phyloP scores from a whole-genome alignment of 2,113 vertebrate species.

The Aldabrachelys gigantea region DNA sequence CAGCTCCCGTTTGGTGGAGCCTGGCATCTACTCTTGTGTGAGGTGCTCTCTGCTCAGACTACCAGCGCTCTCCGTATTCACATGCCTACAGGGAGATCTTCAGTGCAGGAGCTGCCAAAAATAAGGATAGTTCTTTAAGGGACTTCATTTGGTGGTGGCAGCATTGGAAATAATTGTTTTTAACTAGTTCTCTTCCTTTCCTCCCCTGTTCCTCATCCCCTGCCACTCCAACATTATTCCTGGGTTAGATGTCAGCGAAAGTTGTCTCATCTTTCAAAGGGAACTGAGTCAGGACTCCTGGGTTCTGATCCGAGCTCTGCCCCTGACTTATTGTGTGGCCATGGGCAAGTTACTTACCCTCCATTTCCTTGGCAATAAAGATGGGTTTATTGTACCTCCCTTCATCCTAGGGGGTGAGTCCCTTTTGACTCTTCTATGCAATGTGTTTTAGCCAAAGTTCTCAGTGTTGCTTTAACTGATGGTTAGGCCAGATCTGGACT shows the following conservation, averaged over 20 bases:
- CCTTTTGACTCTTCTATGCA: slow-evolving; percentile 6
- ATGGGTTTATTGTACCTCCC: slow-evolving; percentile 44
- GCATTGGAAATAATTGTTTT: background rate
- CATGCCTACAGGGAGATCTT: background rate
- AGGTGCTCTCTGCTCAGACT: background rate
- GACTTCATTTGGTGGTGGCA: background rate
- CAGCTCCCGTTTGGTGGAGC: background rate
- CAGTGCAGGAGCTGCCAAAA: background rate
- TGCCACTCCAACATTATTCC: background rate
- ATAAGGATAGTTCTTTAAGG: background rate
- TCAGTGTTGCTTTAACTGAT: slow-evolving; percentile 33
- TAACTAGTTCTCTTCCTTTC: background rate
- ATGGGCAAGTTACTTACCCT: slow-evolving; percentile 17
- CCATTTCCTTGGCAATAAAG: slow-evolving; percentile 44
- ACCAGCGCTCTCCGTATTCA: rapidly evolving
- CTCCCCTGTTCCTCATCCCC: background rate
- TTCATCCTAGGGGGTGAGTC: background rate
- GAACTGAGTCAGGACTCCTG: background rate
- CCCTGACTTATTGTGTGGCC: background rate
- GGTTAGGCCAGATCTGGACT: background rate
- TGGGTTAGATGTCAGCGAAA: background rate
- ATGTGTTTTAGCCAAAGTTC: background rate
- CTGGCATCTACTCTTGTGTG: background rate
- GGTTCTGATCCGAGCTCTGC: background rate
- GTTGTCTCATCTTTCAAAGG: background rate